These are phyloP conservation scores for Tympanoctomys barrerae DNA, from an alignment of 2,797 vertebrate species.

Conservation along the genomic window DNA sequence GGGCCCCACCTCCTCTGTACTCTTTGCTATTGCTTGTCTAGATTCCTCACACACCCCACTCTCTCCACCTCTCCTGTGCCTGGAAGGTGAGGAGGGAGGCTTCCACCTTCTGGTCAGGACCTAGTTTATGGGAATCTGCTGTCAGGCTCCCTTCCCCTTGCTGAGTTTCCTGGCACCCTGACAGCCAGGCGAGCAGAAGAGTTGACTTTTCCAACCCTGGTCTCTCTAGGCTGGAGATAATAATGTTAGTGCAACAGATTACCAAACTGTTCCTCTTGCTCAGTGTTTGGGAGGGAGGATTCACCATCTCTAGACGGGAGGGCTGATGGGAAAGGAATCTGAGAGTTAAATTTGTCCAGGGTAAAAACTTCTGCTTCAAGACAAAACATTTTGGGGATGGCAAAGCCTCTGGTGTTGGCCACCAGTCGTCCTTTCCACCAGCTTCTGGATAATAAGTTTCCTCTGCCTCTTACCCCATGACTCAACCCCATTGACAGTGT, in stretches of 20 bases:
- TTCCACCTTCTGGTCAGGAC: not conserved
- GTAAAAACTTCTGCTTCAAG: slow-evolving; percentile 45
- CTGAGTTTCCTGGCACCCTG: not conserved
- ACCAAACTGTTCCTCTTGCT: not conserved
- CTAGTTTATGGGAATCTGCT: not conserved
- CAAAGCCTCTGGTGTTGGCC: not conserved
- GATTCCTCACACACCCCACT: not conserved
- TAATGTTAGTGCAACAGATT: not conserved
- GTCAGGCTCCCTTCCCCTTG: not conserved
- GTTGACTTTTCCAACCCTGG: not conserved
- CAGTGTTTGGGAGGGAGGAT: not conserved
- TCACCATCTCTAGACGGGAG: not conserved
- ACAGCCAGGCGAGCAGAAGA: not conserved
- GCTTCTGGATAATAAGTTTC: not conserved
- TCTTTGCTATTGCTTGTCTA: slow-evolving; percentile 6
- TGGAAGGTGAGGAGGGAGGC: not conserved
- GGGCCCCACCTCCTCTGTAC: not conserved
- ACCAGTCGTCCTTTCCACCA: not conserved
- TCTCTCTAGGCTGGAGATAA: not conserved
- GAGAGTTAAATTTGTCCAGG: not conserved
- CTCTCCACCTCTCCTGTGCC: not conserved
- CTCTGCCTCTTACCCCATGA: not conserved
- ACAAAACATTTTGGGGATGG: not conserved
- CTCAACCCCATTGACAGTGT: not conserved
- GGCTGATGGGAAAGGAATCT: slow-evolving; percentile 15